Evolutionary conservation across 2,888 invertebrate genomes (phyloP).

Genomic region (Drepanosiphum platanoidis): DNA sequence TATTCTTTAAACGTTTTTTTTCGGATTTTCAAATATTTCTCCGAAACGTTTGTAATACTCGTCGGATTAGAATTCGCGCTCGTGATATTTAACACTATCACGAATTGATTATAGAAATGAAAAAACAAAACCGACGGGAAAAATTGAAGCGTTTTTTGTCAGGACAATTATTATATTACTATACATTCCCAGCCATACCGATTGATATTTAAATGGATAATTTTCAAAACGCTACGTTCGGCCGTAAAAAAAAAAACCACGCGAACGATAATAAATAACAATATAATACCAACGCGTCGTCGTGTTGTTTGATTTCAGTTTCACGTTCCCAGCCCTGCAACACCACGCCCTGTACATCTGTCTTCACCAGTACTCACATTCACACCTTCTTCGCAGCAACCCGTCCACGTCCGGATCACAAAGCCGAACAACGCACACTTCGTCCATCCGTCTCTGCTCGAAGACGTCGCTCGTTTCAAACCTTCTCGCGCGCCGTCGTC

Average conservation of each 20-base stretch:
- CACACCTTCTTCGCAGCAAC: not conserved
- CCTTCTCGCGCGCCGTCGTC: not conserved
- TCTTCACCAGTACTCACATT: not conserved
- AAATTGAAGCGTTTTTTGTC: too few species aligned
- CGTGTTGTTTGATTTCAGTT: constrained; percentile 32
- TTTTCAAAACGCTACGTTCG: not conserved
- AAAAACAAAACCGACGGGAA: too few species aligned
- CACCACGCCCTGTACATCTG: not conserved
- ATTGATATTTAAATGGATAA: too few species aligned
- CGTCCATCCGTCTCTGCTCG: not conserved
- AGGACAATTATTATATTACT: too few species aligned
- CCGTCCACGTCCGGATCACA: constrained; percentile 10
- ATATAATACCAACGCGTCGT: too few species aligned
- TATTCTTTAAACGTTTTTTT: too few species aligned
- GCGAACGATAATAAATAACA: not conserved
- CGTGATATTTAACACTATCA: too few species aligned
- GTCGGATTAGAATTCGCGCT: too few species aligned
- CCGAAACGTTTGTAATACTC: too few species aligned
- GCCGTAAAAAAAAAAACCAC: not conserved
- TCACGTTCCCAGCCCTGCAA: not conserved
- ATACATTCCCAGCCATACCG: too few species aligned
- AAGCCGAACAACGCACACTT: not conserved
- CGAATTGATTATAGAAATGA: too few species aligned
- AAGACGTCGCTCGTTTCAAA: not conserved
- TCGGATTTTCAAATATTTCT: too few species aligned